Conservation (phyloP, 2,888 invertebrate genomes). For the Proisotoma minuta region DNA sequence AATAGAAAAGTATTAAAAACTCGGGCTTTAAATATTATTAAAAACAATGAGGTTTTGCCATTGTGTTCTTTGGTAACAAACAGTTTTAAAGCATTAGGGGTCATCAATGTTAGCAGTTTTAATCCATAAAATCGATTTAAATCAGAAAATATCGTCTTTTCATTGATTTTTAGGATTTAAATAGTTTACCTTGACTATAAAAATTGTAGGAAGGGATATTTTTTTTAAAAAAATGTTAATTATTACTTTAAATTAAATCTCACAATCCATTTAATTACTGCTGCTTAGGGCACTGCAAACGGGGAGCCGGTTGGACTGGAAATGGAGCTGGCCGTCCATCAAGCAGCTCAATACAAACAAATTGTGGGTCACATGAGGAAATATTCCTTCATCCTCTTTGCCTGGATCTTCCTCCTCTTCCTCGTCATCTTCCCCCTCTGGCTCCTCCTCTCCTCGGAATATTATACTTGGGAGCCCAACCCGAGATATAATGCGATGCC, state of each 20-base stretch:
- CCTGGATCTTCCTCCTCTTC: constrained; percentile 21
- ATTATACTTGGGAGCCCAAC: constrained; percentile 26
- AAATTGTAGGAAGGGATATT: background rate
- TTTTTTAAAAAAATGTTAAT: no score
- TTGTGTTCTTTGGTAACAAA: no score
- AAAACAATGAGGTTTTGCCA: no score
- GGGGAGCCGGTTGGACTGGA: background rate
- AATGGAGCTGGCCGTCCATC: no score
- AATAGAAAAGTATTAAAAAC: no score
- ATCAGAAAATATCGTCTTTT: background rate
- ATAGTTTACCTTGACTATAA: background rate
- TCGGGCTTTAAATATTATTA: background rate
- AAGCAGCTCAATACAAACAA: no score
- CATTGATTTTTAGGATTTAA: no score
- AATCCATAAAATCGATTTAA: background rate
- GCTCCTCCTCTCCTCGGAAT: constrained; percentile 21
- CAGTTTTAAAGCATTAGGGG: no score
- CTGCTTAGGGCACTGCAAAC: background rate
- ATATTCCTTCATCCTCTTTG: constrained; percentile 25
- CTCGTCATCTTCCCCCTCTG: constrained; percentile 28
- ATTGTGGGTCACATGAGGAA: constrained; percentile 25
- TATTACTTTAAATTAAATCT: background rate
- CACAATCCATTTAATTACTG: background rate
- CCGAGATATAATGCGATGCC: constrained; percentile 19
- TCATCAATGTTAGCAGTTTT: background rate